Evolutionary conservation across 1,140 invertebrate species (phyloP), one percentile per base, ranked within the genome.

Genomic region (Whitmania pigra): DNA sequence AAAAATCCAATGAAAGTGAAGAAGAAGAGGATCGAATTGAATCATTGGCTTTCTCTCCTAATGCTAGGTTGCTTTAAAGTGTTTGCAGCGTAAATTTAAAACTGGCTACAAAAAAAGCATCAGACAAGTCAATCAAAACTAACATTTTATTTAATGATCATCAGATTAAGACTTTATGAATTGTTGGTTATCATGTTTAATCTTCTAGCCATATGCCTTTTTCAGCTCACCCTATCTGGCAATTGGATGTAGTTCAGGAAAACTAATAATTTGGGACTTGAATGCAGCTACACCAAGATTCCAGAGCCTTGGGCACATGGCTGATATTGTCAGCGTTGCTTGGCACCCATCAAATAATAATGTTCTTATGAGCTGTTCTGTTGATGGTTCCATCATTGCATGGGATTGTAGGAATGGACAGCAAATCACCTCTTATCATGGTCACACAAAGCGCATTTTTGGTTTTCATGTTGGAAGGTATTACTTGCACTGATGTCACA

Each of bases 1-100:
- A 18, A n/a, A 63, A 36, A 36, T 36, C 31, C 6, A 36, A 25
- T 13, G 57, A 63, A 31, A 22, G 18, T 25, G 57, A 63, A 31
- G 29, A 63, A n/a, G 57, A 63, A 25, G 57, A 22, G 6, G 57
- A 63, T 25, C 11, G 57, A 63, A 31, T 63, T 31, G 57, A 63
- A 63, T 63, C 57, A 63, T 63, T 63, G 29, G 22, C 57, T 22
- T 63, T 63, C 18, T 63, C 57, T 49, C 43, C 43, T 49, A 49
- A 49, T 49, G 43, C 43, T 0, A 49, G 43, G 43, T 49, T 49
- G 43, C 43, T 49, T 49, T 49, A 1, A 49, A 49, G 15, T 49
- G 13, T 49, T 49, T 15, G 43, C 15, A 49, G 15, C 43, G 13
- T 49, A 11, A 49, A 15, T 49, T 49, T 49, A 49, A 3, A 17